Evolutionary conservation across 2,113 vertebrate species (phyloP), one percentile per base, ranked within the genome.

Genomic region (Cnemophilus loriae): DNA sequence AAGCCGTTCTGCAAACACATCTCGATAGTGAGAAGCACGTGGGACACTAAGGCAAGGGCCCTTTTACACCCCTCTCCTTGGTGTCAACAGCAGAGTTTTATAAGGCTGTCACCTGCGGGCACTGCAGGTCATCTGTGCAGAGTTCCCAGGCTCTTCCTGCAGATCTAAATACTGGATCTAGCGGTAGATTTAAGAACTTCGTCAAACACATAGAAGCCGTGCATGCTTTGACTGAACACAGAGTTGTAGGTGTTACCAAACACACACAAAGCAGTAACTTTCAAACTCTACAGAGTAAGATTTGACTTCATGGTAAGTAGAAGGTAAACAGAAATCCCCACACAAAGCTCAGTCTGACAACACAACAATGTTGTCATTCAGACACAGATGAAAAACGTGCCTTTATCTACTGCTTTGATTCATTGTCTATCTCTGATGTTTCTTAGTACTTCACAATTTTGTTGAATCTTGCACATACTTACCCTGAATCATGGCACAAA

Each of bases 21-120:
- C 39, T 23, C 4, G 1, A 15, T 2, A 28, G 26, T 0, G 7
- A 71, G 47, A 32, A 13, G 52, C 3, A 0, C 3, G 18, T 24
- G 21, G 17, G 15, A 47, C 28, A 6, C 3, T 1, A 21, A 67
- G n/a, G 14, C 4, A n/a, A 68, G 41, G 44, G 53, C 11, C 13
- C 46, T 53, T 68, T 33, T 17, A 6, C 19, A 16, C 1, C 17
- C 19, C 11, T 8, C 9, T 14, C 27, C 16, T 41, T 23, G 0
- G 9, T 2, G 4, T 22, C 16, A 55, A 28, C 11, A 5, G 44
- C 9, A 26, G 28, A n/a, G 26, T 13, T 85, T 52, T 7, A 16
- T 6, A 9, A 10, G 11, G 33, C 35, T 59, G 5, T 7, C 0
- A 0, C 16, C 39, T 37, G 20, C 1, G 0, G 28, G 44, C 71